phyloP scores from a whole-genome alignment of 2,888 invertebrate genomes.

The Metopia argyrocephala region DNA sequence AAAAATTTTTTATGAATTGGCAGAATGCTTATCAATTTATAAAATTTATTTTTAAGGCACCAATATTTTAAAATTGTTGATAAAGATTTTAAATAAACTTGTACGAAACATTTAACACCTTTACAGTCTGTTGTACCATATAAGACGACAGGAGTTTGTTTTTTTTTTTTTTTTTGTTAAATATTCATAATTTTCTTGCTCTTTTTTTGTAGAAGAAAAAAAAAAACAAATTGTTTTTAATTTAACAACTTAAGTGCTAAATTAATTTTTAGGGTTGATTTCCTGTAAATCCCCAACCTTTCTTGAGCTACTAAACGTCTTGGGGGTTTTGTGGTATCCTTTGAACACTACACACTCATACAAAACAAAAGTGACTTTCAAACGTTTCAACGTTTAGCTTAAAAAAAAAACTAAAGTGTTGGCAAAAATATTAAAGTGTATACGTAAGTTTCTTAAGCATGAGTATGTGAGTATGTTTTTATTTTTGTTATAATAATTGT shows the following conservation, averaged over 20 bases:
- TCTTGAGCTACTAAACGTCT: constrained; percentile 19
- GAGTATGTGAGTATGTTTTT: constrained; percentile 55
- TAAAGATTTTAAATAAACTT: too few relatives aligned
- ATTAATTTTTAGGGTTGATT: constrained; percentile 61
- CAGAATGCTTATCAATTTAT: too few relatives aligned
- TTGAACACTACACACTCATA: too few relatives aligned
- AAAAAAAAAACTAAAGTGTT: not conserved
- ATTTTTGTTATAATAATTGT: constrained; percentile 56
- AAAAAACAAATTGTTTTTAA: constrained; percentile 48
- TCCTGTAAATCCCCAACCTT: constrained; percentile 7
- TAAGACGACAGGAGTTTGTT: not conserved
- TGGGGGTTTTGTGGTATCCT: constrained; percentile 19
- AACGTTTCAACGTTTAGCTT: constrained; percentile 32
- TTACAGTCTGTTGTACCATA: not conserved
- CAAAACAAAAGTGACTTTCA: too few relatives aligned
- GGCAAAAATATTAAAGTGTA: constrained; percentile 9
- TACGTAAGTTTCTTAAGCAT: constrained; percentile 17
- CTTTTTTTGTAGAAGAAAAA: constrained; percentile 9
- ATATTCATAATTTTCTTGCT: not conserved
- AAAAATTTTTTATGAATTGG: too few relatives aligned
- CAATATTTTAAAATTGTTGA: too few relatives aligned
- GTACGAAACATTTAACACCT: not conserved
- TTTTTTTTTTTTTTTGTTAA: too few relatives aligned
- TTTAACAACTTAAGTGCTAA: constrained; percentile 57
- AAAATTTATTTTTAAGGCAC: too few relatives aligned